phyloP scores from a whole-genome alignment of 2,888 invertebrate species.

The Leuctra nigra region DNA sequence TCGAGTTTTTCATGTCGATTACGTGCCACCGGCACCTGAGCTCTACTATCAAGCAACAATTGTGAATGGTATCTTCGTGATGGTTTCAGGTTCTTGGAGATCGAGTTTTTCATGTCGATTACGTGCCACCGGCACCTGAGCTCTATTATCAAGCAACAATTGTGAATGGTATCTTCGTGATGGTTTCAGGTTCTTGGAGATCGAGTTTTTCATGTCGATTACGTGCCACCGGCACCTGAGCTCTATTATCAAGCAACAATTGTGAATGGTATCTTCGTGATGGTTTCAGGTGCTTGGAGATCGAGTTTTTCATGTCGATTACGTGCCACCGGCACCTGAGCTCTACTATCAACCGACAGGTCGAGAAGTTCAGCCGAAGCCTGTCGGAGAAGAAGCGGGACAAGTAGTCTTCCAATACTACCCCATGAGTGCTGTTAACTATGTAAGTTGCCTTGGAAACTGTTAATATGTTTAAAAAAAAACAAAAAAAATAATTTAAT shows the following conservation, averaged over 20 bases:
- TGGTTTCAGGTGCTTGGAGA: conserved; percentile 69
- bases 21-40: too few species aligned
- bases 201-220: conserved; percentile 68
- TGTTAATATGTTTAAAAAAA: too few species aligned
- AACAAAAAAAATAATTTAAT: too few species aligned
- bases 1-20: too few species aligned
- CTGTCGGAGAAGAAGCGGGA: conserved; percentile 80
- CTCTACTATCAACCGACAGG: conserved; percentile 73
- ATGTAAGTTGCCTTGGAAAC: too few species aligned
- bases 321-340: conserved; percentile 66
- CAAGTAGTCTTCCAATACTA: conserved; percentile 77
- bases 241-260: conserved; percentile 69
- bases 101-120: conserved; percentile 70
- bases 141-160: conserved; percentile 69
- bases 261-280: too few species aligned
- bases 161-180: too few species aligned
- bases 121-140: conserved; percentile 70
- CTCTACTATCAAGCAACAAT: too few species aligned
- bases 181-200: conserved; percentile 69
- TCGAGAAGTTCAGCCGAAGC: conserved; percentile 74
- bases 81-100: too few species aligned
- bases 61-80: too few species aligned
- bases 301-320: conserved; percentile 68
- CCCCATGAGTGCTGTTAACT: conserved; percentile 81
- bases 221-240: conserved; percentile 66